Evolutionary conservation across 2,113 vertebrate species (phyloP), one percentile per base, ranked within the genome.

Genomic region (Heloderma charlesbogerti): DNA sequence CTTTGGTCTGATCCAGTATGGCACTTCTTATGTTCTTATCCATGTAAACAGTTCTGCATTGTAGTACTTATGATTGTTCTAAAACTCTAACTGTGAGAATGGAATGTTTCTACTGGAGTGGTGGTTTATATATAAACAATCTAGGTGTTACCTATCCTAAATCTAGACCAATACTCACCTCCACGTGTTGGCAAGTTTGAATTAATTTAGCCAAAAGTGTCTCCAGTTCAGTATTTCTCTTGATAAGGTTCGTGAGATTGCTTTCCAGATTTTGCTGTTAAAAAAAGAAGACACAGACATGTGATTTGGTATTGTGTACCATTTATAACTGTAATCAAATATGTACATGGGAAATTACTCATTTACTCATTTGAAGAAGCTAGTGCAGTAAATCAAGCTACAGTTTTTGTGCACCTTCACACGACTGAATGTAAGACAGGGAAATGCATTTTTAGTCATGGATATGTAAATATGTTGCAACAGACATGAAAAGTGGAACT

Each of bases 211-310:
- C 98, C 98, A 99, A 98, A 94, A 99, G 98, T 87, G 98, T 98
- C 98, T 99, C 99, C 97, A 99, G 97, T 96, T 99, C 99, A 43
- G 98, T 99, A 96, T 99, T 99, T 97, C 99, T 99, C 98, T 99
- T 99, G 96, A 99, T 99, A 96, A 99, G 98, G 96, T 96, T 99
- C 96, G 98, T 98, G 94, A 99, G 99, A 96, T 99, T 99, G 86
- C 98, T 98, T 93, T 99, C 99, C 97, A 99, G 96, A 92, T 98
- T 98, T 98, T 99, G 99, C 99, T 99, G 98, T 96, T 94, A 94
- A 96, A 94, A 89, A 91, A 86, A 93, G 57, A 90, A 84, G 29
- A 91, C 78, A 95, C 57, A 96, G 91, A 96, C 94, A 6, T 87
- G 80, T 13, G 54, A 1, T 27, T 92, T 45, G 95, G 77, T 57